These are phyloP conservation scores for Ursus arctos DNA, from an alignment of 2,113 vertebrate species.

Conservation along the genomic window DNA sequence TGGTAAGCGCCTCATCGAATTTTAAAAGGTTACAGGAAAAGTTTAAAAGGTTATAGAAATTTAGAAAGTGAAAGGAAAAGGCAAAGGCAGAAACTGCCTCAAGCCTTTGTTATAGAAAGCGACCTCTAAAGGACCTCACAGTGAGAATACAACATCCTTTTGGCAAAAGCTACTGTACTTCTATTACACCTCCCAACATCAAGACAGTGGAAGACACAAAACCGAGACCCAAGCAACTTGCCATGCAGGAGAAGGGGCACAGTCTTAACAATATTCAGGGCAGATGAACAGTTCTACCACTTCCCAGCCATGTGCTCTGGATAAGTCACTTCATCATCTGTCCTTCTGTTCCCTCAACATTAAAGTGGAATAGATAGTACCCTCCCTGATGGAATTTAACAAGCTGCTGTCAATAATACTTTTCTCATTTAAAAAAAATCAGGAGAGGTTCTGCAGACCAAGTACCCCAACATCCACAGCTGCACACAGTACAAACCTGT, in stretches of 20 bases:
- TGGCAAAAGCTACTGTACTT: background rate
- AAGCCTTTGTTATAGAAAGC: background rate
- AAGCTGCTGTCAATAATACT: background rate
- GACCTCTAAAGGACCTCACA: constrained; percentile 1
- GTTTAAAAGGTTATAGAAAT: constrained; percentile 2
- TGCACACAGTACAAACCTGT: background rate
- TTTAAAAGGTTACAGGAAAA: background rate
- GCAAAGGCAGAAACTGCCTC: background rate
- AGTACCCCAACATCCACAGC: background rate
- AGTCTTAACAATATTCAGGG: background rate
- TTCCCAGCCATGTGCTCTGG: background rate
- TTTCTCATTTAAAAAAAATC: background rate
- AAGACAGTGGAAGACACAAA: background rate
- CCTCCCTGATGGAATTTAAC: background rate
- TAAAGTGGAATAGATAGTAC: background rate
- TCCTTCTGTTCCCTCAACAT: background rate
- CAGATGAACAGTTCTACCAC: background rate
- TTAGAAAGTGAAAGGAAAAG: constrained; percentile 12
- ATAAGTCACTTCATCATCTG: background rate
- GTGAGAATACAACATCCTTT: background rate
- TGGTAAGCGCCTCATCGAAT: background rate
- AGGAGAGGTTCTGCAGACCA: background rate
- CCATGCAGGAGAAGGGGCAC: background rate
- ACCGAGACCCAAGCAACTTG: background rate
- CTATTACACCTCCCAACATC: background rate